These are phyloP conservation scores for Myopa tessellatipennis DNA, from an alignment of 2,888 invertebrate species.

Conservation along the genomic window DNA sequence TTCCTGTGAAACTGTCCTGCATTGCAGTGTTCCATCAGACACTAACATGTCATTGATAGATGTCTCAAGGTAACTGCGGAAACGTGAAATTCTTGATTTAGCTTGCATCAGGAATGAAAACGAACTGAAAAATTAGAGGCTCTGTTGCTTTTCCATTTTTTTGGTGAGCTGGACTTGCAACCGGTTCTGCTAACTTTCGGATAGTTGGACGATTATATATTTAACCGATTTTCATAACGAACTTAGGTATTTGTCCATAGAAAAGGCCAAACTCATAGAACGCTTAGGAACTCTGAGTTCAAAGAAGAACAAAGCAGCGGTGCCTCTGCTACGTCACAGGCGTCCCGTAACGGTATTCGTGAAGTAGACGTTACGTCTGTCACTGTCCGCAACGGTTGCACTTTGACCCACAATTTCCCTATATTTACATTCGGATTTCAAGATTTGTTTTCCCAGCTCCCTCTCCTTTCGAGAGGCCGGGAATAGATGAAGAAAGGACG, in stretches of 20 bases:
- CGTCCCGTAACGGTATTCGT: conserved; percentile 39
- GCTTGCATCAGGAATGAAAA: conserved; percentile 12
- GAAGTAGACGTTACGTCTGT: background rate
- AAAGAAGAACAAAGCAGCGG: background rate
- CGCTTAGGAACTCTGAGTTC: conserved; percentile 4
- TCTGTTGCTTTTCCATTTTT: conserved; percentile 17
- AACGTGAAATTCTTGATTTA: conserved; percentile 37
- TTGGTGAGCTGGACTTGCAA: background rate
- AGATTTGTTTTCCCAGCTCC: conserved; percentile 16
- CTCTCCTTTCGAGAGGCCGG: too few species aligned
- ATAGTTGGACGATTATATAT: conserved; percentile 22
- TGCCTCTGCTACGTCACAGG: background rate
- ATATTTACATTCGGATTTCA: conserved; percentile 36
- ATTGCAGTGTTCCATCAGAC: conserved; percentile 33
- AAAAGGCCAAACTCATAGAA: conserved; percentile 39
- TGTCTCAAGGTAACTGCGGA: conserved; percentile 10
- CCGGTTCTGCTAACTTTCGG: conserved; percentile 25
- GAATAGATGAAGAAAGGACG: background rate
- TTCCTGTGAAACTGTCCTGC: conserved; percentile 27
- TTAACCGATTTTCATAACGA: conserved; percentile 22
- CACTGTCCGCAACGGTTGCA: conserved; percentile 7
- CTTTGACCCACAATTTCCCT: conserved; percentile 39
- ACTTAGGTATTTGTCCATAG: conserved; percentile 32
- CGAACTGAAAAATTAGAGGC: conserved; percentile 4
- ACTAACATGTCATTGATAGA: conserved; percentile 43